Conservation (phyloP, 2,888 invertebrate genomes). For the Lochmaea capreae region DNA sequence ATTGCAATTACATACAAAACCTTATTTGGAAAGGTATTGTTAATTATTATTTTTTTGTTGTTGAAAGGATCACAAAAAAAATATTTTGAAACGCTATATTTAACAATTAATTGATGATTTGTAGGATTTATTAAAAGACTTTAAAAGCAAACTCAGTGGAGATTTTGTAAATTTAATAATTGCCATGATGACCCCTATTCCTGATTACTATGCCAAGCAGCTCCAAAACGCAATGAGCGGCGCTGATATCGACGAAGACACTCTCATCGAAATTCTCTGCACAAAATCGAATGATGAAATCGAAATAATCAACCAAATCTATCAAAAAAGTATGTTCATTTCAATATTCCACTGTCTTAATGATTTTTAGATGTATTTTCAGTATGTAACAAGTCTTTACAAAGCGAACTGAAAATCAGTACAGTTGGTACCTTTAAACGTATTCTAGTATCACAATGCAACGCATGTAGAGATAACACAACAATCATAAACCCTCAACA, state of each 20-base stretch:
- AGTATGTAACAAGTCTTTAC: constrained; percentile 51
- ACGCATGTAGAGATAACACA: constrained; percentile 85
- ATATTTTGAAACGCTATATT: too few relatives aligned
- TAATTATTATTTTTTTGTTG: too few relatives aligned
- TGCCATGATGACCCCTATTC: constrained; percentile 86
- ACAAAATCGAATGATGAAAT: constrained; percentile 89
- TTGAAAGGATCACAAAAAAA: too few relatives aligned
- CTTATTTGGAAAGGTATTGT: constrained; percentile 82
- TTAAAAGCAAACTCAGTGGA: constrained; percentile 90
- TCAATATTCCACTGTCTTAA: background rate
- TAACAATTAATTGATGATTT: constrained; percentile 11
- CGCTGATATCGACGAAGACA: constrained; percentile 86
- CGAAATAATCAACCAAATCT: constrained; percentile 80
- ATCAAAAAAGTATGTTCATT: constrained; percentile 76
- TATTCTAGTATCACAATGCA: constrained; percentile 85
- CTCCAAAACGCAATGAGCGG: constrained; percentile 87
- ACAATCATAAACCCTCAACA: constrained; percentile 76
- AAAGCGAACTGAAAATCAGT: constrained; percentile 80
- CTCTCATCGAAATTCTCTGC: constrained; percentile 89
- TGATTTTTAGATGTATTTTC: constrained; percentile 36
- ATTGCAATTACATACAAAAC: constrained; percentile 86
- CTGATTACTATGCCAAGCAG: constrained; percentile 86
- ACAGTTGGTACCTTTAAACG: constrained; percentile 93
- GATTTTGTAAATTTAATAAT: constrained; percentile 87
- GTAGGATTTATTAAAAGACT: constrained; percentile 79